Evolutionary conservation across 1,140 invertebrate species (phyloP).

Genomic region (Diuraphis noxia): DNA sequence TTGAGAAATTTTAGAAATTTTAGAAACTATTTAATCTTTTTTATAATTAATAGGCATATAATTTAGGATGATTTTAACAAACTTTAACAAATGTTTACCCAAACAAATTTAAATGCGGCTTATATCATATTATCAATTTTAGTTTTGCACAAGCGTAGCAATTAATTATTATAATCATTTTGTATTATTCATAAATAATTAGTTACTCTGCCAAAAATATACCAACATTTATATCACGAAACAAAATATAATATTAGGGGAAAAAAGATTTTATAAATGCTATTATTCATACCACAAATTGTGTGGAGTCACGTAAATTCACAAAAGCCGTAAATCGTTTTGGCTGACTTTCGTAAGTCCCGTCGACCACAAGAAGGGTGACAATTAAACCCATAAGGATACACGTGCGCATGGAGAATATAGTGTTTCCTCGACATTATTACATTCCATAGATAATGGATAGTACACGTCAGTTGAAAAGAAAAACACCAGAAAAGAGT

Average conservation of each 20-base stretch:
- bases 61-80: background rate
- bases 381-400: slow-evolving; percentile 41
- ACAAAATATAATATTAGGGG: background rate
- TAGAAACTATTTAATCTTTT: background rate
- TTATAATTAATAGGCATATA: background rate
- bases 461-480: background rate
- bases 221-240: background rate
- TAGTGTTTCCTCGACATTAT: slow-evolving; percentile 26
- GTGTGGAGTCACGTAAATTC: slow-evolving; percentile 34
- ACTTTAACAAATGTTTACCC: background rate
- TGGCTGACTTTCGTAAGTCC: slow-evolving; percentile 24
- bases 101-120: background rate
- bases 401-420: slow-evolving; percentile 22
- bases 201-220: background rate
- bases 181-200: slow-evolving; percentile 1
- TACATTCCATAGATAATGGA: slow-evolving; percentile 18
- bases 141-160: background rate
- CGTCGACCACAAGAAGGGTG: slow-evolving; percentile 17
- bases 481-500: background rate
- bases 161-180: background rate
- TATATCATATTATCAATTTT: background rate
- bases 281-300: slow-evolving; percentile 40
- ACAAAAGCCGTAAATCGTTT: slow-evolving; percentile 48
- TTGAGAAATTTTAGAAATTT: background rate
- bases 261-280: slow-evolving; percentile 28